Percentiles rank a stretch among this genome's conserved stretches.
These are phyloP conservation scores for Furcifer pardalis DNA, from an alignment of 2,797 vertebrate genomes.

Conservation along the genomic window DNA sequence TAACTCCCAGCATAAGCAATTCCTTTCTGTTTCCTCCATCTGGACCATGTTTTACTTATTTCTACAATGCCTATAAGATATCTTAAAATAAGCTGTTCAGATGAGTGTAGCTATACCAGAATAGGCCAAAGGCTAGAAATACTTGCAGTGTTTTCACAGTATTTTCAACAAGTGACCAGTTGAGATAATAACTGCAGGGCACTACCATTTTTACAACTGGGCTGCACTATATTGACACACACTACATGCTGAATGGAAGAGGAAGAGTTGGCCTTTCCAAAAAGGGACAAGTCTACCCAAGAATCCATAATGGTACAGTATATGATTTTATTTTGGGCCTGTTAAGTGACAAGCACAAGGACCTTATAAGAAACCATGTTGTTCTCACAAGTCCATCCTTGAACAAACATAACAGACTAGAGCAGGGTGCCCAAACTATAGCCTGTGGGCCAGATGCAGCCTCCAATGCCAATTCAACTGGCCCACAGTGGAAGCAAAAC, in stretches of 20 bases:
- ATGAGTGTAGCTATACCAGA: conserved; percentile 8
- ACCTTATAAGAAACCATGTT: neutral
- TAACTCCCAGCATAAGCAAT: neutral
- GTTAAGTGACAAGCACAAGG: neutral
- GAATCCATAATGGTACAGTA: neutral
- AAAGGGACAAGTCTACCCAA: neutral
- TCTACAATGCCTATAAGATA: neutral
- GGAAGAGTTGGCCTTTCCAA: conserved; percentile 29
- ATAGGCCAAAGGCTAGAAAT: conserved; percentile 23
- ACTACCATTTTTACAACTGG: neutral
- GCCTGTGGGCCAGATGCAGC: too few species aligned
- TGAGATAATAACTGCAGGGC: neutral
- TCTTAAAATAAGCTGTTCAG: conserved; percentile 16
- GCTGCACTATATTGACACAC: conserved; percentile 15
- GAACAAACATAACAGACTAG: neutral
- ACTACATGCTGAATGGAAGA: neutral
- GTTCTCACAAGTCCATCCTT: neutral
- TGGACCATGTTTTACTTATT: neutral
- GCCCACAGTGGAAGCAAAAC: too few species aligned
- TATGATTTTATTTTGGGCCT: conserved; percentile 5
- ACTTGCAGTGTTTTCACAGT: conserved; percentile 19
- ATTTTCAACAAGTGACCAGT: neutral
- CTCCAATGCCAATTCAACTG: too few species aligned
- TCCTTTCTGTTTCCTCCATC: neutral
- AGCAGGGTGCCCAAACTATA: too few species aligned